Base-by-base conservation (phyloP, 1,140 invertebrate species). In the Euura lappo region DNA sequence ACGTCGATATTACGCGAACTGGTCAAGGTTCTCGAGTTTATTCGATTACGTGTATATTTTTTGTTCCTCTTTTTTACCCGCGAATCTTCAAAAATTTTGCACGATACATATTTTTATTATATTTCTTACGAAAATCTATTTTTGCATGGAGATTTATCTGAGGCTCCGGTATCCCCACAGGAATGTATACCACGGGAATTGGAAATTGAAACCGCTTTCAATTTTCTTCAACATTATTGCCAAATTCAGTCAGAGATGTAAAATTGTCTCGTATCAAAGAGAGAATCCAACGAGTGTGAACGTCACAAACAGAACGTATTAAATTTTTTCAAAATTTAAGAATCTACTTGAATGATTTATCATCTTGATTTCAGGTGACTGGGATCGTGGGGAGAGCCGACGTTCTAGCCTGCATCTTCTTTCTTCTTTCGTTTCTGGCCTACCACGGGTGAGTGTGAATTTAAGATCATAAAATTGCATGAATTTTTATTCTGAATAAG, bases 381-480 rank as follows among this genome's bases (percentile, higher is more conserved):
- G 93, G 93, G 65, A 93, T 95, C 66, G 95, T 96, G 0, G 95
- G 95, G 11, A 86, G 94, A 84, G 94, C 95, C n/a, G 95, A 96
- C 86, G 91, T 96, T 28, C 87, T 96, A 45, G 94, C 94, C 3
- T 94, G 94, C 80, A 89, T 95, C 74, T 94, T 96, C 86, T 95
- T 95, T 86, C 89, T 97, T 10, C 87, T 94, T 66, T 94, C 95
- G 2, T 91, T 98, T 71, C 89, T 96, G 77, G 92, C 90, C 77
- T 96, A 92, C 88, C 93, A 93, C 79, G 93, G 92, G 94, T 95
- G 88, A 92, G 91, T 91, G 45, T 28, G 45, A 72, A 28, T 42
- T 42, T 10, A 65, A 70, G 28, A 45, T 28, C 28, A 28, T 28
- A 28, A 28, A 28, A 28, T 28, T 28, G 28, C 28, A 28, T 28